Evolutionary conservation across 2,888 invertebrate species (phyloP).

Genomic region (Mythimna albipuncta): DNA sequence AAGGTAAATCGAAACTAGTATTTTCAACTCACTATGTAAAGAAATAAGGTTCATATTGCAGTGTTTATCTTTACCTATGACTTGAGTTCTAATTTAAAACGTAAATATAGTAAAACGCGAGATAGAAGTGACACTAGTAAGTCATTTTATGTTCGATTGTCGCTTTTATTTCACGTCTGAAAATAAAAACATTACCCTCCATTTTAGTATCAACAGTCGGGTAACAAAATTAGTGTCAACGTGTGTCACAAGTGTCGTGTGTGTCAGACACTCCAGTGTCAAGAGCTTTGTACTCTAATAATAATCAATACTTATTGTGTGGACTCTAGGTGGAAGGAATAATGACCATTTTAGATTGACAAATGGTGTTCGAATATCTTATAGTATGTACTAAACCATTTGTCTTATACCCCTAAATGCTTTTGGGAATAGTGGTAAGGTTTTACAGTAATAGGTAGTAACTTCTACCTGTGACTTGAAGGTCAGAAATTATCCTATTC

Average conservation of each 20-base stretch:
- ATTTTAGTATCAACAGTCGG: not conserved
- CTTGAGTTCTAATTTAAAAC: too few relatives aligned
- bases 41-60: too few relatives aligned
- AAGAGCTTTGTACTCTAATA: not conserved
- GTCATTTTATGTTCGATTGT: not conserved
- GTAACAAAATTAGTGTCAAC: constrained; percentile 1
- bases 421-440: constrained; percentile 4
- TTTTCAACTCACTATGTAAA: too few relatives aligned
- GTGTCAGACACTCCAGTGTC: constrained; percentile 41
- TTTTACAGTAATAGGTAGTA: not conserved
- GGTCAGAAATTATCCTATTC: too few relatives aligned
- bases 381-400: constrained; percentile 9
- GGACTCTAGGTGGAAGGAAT: constrained; percentile 4
- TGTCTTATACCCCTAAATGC: constrained; percentile 14
- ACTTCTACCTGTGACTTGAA: too few relatives aligned
- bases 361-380: constrained; percentile 12
- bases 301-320: constrained; percentile 4
- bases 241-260: constrained; percentile 43
- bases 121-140: not conserved
- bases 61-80: too few relatives aligned
- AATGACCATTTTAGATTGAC: not conserved
- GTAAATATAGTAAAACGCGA: not conserved
- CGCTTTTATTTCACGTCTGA: not conserved
- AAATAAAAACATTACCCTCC: not conserved
- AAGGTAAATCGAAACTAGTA: too few relatives aligned